A percentile compares a stretch with the other conserved stretches of the same genome.
Conservation (phyloP, 2,888 invertebrate genomes). For the Troides aeacus region DNA sequence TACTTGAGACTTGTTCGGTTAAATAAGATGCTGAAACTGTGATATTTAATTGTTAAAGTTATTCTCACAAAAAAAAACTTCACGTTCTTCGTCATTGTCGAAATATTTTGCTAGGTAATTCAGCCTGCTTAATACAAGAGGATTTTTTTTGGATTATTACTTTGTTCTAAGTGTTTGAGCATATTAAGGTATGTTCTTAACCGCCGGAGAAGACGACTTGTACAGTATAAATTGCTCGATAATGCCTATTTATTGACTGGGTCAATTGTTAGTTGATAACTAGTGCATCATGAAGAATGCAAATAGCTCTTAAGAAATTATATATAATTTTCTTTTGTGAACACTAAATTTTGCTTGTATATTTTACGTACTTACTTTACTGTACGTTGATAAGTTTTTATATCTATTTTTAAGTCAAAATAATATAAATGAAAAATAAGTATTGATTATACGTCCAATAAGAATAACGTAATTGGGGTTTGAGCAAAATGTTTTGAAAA, state of each 20-base stretch:
- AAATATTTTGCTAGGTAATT: slow-evolving; percentile 29
- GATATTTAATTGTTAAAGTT: too few species aligned
- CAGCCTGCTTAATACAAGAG: slow-evolving; percentile 33
- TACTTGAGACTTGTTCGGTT: too few species aligned
- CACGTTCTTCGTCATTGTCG: not conserved
- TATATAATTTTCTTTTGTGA: too few species aligned
- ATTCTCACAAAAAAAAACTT: not conserved
- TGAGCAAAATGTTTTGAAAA: too few species aligned
- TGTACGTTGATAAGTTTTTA: too few species aligned
- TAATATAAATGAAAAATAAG: too few species aligned
- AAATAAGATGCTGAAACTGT: too few species aligned
- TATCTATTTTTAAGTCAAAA: too few species aligned
- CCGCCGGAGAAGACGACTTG: slow-evolving; percentile 30
- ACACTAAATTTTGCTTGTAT: too few species aligned
- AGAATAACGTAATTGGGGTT: too few species aligned
- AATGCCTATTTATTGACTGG: slow-evolving; percentile 60
- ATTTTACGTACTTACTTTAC: too few species aligned
- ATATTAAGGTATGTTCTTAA: slow-evolving; percentile 17
- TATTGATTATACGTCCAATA: too few species aligned
- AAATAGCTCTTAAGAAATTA: not conserved
- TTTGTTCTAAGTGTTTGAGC: slow-evolving; percentile 6
- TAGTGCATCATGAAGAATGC: not conserved
- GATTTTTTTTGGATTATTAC: not conserved
- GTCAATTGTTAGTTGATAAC: slow-evolving; percentile 35
- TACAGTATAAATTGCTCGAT: slow-evolving; percentile 55